A percentile compares a stretch with the other conserved stretches of the same genome.
Evolutionary conservation across 1,140 invertebrate genomes (phyloP).

Genomic region (Eumeta japonica): DNA sequence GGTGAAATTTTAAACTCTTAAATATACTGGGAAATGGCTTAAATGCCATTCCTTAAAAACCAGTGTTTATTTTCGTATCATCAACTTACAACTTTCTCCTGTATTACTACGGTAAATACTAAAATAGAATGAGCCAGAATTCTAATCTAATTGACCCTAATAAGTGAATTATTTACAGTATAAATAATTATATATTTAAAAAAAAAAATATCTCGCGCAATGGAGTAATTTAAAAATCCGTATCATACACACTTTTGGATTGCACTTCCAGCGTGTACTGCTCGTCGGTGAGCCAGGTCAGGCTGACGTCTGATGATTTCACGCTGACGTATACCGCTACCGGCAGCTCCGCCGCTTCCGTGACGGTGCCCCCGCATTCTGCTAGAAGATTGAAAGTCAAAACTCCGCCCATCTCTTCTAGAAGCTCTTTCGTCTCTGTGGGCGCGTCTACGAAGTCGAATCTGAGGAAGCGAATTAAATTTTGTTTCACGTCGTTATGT

Average conservation of each 20-base stretch:
- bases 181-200: background rate
- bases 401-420: conserved; percentile 55
- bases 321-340: conserved; percentile 58
- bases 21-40: too few species aligned
- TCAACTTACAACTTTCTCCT: background rate
- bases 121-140: background rate
- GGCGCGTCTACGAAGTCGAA: too few species aligned
- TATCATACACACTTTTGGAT: conserved; percentile 59
- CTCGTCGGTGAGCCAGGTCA: conserved; percentile 67
- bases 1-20: too few species aligned
- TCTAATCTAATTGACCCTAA: too few species aligned
- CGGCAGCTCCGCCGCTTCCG: conserved; percentile 44
- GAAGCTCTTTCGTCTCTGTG: conserved; percentile 39
- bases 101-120: conserved; percentile 1
- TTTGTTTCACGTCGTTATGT: too few species aligned
- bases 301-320: conserved; percentile 40
- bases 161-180: too few species aligned
- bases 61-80: too few species aligned
- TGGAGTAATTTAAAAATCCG: conserved; percentile 3
- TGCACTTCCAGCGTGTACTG: conserved; percentile 61
- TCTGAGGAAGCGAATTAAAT: too few species aligned
- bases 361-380: conserved; percentile 60
- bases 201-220: conserved; percentile 5
- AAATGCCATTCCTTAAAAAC: too few species aligned
- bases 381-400: conserved; percentile 58